Base-by-base conservation (phyloP, 1,140 invertebrate species). In the Aphidius ervi region DNA sequence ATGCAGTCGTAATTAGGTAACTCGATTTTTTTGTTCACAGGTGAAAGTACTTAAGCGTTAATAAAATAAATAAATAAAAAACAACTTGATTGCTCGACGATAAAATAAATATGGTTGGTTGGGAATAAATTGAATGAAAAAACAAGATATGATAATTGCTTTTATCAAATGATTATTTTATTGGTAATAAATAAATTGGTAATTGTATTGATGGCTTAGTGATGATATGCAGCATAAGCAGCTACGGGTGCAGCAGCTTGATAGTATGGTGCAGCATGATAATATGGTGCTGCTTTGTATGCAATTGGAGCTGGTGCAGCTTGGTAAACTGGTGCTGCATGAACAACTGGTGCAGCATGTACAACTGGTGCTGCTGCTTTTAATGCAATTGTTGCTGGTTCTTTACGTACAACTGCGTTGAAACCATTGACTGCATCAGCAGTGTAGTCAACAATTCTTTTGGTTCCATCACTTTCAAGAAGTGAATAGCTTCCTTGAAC, bases 371-470 rank as follows among this genome's bases (percentile, higher is more conserved):
- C 58, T 59, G 55, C 54, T 10, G 45, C 40, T 16, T 65, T 63
- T 41, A 63, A 58, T 16, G 63, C 63, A 10, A 49, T 42, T 23
- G 40, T n/a, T 46, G 57, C 48, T 2, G 84, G 81, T 58, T 83
- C 83, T 49, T 84, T 81, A 31, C 82, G 83, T 55, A 87, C 85
- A 42, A 86, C 82, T 6, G 86, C 86, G 70, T 87, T 86, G 73
- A 86, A 88, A 47, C 86, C 86, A 63, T 83, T 82, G 55, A 85
- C 80, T 16, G 77, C 63, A 65, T 87, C 85, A 6, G 84, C 83
- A 6, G 83, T 83, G 64, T 87, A 87, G 56, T 86, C 82, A 37
- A 87, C 86, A 47, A 73, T 78, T 47, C 82, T 71, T 58, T 85
- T 81, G 39, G 86, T 85, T 9, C 82, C 82, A 46, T 84, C 82